Percentiles rank a stretch among this genome's conserved stretches.
Evolutionary conservation across 2,113 vertebrate genomes (phyloP).

Genomic region (Oreochromis niloticus): DNA sequence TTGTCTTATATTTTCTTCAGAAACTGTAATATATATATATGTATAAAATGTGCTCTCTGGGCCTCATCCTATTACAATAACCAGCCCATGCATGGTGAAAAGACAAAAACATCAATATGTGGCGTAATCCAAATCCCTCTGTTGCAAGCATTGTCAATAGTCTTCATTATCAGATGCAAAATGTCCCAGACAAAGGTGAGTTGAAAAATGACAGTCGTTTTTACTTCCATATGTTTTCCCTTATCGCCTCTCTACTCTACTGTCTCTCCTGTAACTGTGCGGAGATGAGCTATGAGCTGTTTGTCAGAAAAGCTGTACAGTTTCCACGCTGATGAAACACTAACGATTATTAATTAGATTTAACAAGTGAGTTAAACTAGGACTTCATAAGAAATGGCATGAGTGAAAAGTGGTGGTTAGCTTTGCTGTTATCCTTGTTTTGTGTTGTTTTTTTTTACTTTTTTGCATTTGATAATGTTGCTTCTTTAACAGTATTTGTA

Average conservation of each 20-base stretch:
- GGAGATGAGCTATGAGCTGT: background rate
- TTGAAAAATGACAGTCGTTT: slow-evolving; percentile 25
- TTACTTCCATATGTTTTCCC: background rate
- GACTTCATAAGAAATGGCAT: slow-evolving; percentile 24
- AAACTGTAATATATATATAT: slow-evolving; percentile 8
- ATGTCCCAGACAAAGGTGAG: slow-evolving; percentile 49
- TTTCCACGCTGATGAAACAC: slow-evolving; percentile 43
- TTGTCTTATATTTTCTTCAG: slow-evolving; percentile 29
- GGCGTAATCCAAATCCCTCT: slow-evolving; percentile 57
- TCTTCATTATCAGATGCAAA: slow-evolving; percentile 51
- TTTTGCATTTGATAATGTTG: background rate
- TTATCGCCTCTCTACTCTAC: background rate
- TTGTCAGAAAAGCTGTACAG: slow-evolving; percentile 5
- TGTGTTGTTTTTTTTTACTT: background rate
- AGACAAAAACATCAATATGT: slow-evolving; percentile 63
- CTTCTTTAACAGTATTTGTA: background rate
- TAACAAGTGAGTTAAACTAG: background rate
- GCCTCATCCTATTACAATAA: slow-evolving; percentile 56
- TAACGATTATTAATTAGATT: slow-evolving; percentile 37
- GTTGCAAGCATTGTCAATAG: slow-evolving; percentile 58
- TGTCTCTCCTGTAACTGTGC: background rate
- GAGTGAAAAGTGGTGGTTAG: slow-evolving; percentile 46
- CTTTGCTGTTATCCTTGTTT: background rate
- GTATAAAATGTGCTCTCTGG: background rate
- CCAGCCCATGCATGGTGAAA: slow-evolving; percentile 32